Evolutionary conservation across 2,797 vertebrate genomes (phyloP), one percentile per base, ranked within the genome.

Genomic region (Myotis vivesi): DNA sequence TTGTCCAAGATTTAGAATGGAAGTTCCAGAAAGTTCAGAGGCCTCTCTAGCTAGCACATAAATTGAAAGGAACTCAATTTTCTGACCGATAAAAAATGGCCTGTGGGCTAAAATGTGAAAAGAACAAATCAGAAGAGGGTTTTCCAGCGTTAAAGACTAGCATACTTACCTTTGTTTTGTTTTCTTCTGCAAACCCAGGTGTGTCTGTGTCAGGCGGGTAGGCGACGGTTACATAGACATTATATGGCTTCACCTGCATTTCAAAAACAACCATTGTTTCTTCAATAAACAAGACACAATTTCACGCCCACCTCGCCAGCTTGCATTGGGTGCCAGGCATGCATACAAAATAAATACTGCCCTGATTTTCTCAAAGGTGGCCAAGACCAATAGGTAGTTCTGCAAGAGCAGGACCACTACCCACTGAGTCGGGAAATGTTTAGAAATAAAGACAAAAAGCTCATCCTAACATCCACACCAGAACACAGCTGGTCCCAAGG

Each of bases 181-280:
- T 99, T 98, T 99, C 99, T 95, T 99, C 98, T 22, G 99, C 99
- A 95, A 99, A 97, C 51, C 99, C 99, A 89, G 99, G 99, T 13
- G 99, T 99, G 97, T 99, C 99, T 0, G 99, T 99, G 98, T 99
- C 99, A 13, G 99, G 99, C 13, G 99, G 99, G 97, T 99, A 99
- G 11, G 99, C 99, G 96, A 99, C 98, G 0, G 99, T 99, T 96
- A 99, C 38, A 4, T 99, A 99, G 97, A 99, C 98, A 38, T 99
- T 99, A 89, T 99, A 99, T 0, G 99, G 99, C 98, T 99, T 99
- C 95, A 99, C 99, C 99, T 99, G 97, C 80, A 86, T 94, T 90
- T 92, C 33, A 95, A 62, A 96, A 95, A 95, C 92, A 96, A 90
- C 20, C 95, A 20, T 5, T 0, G 28, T 6, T 77, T 6, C 95